Base-by-base conservation (phyloP, 2,113 vertebrate species). In the Hydrolagus affinis region DNA sequence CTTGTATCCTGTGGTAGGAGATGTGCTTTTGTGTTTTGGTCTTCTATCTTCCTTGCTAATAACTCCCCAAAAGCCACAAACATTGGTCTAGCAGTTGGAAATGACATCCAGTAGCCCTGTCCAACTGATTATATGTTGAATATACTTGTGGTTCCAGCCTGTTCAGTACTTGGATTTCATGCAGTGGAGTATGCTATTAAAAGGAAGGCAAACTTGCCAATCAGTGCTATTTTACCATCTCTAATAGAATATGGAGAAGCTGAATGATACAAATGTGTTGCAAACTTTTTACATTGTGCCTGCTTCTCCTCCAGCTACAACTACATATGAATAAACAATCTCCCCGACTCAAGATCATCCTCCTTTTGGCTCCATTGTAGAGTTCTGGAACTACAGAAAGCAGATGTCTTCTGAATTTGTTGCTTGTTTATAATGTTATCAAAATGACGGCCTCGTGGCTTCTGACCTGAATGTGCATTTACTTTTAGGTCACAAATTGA, bases 381-480 rank as follows among this genome's bases (percentile, higher is more conserved):
- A 83, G 78, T 83, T 83, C 64, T 83, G 78, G 78, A 83, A 83
- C 78, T 66, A 66, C 78, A 83, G 78, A 83, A 83, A 83, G 60
- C 60, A 83, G 60, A 66, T 83, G 25, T 68, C 78, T 83, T 83
- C 78, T 83, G 78, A 83, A 83, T 28, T 83, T 66, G 56, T 77
- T 77, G 25, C 19, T 28, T 66, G 60, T 83, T 83, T 73, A 44
- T 66, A 83, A 66, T 10, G 32, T 83, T 83, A 83, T 83, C 78
- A 83, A 83, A 66, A 83, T 83, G 60, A 83, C 78, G 66, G 78
- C 32, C 73, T 75, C 44, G 59, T 77, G 66, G 62, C 60, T 83
- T 83, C 78, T 83, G 78, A 83, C 78, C 66, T 83, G 78, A 83
- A 83, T 83, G 78, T 83, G 78, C 78, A 83, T 83, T 83, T 83